A percentile compares a stretch with the other conserved stretches of the same genome.
These are phyloP conservation scores for Arnoldichthys spilopterus DNA, from an alignment of 2,797 vertebrate genomes.

Conservation along the genomic window DNA sequence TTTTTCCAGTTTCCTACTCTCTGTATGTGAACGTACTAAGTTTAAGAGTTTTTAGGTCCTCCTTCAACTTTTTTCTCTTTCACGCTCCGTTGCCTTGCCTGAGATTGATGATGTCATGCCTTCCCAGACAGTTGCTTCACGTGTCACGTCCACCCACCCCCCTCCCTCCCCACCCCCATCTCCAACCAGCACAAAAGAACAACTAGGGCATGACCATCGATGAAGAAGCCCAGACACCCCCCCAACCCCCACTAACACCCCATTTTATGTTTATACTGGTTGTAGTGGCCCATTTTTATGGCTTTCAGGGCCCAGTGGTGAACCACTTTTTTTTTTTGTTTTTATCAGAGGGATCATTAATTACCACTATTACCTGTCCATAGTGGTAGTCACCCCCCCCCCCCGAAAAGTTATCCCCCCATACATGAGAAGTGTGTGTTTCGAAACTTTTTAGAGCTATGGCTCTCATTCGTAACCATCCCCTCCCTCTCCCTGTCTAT, in stretches of 20 bases:
- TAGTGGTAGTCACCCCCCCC: neutral
- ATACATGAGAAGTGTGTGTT: neutral
- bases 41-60: neutral
- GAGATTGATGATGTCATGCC: conserved; percentile 59
- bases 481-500: conserved; percentile 52
- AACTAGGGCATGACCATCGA: conserved; percentile 56
- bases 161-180: neutral
- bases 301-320: neutral
- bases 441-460: neutral
- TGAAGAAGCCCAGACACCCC: conserved; percentile 31
- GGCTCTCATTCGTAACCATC: neutral
- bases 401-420: too few species aligned
- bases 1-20: too few species aligned
- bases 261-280: conserved; percentile 30
- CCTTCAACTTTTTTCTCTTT: conserved; percentile 35
- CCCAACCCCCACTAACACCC: neutral
- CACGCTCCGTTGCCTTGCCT: conserved; percentile 23
- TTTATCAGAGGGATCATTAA: conserved; percentile 14
- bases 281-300: conserved; percentile 36
- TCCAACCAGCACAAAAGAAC: conserved; percentile 55
- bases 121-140: conserved; percentile 54
- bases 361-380: neutral
- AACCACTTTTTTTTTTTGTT: too few species aligned
- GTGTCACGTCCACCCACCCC: conserved; percentile 40
- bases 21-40: neutral